phyloP scores from a whole-genome alignment of 2,888 invertebrate species.

The Platycheirus rosarum region DNA sequence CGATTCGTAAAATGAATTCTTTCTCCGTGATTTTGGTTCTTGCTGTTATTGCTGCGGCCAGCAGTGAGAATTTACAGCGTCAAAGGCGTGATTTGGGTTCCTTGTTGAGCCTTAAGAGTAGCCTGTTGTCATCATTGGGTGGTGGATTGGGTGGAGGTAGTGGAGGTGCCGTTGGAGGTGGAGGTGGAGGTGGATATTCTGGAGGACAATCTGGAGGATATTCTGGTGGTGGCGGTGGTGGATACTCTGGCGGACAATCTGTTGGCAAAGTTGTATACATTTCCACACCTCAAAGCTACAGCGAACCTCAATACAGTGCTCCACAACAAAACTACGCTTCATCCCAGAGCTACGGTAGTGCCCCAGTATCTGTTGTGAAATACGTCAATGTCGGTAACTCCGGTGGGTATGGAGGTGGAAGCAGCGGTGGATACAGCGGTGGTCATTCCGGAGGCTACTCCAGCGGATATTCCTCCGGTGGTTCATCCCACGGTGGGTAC shows the following conservation, averaged over 20 bases:
- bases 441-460: constrained; percentile 29
- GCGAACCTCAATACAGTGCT: neutral
- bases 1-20: constrained; percentile 53
- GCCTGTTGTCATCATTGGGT: constrained; percentile 14
- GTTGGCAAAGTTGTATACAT: constrained; percentile 9
- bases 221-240: constrained; percentile 21
- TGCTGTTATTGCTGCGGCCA: constrained; percentile 27
- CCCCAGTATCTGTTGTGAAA: constrained; percentile 38
- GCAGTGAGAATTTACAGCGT: constrained; percentile 43
- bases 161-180: constrained; percentile 1
- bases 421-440: constrained; percentile 2
- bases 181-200: constrained; percentile 9
- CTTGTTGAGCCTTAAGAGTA: constrained; percentile 27
- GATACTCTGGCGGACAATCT: constrained; percentile 15
- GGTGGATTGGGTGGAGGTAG: constrained; percentile 23
- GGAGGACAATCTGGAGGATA: constrained; percentile 3
- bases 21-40: constrained; percentile 47
- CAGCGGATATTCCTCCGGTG: constrained; percentile 1
- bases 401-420: constrained; percentile 4
- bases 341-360: constrained; percentile 5
- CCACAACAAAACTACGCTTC: constrained; percentile 32
- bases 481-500: constrained; percentile 32
- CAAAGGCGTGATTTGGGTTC: constrained; percentile 41
- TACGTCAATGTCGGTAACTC: constrained; percentile 19
- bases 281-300: constrained; percentile 3